Base-by-base conservation (phyloP, 2,888 invertebrate genomes). In the Parnassius glacialis region DNA sequence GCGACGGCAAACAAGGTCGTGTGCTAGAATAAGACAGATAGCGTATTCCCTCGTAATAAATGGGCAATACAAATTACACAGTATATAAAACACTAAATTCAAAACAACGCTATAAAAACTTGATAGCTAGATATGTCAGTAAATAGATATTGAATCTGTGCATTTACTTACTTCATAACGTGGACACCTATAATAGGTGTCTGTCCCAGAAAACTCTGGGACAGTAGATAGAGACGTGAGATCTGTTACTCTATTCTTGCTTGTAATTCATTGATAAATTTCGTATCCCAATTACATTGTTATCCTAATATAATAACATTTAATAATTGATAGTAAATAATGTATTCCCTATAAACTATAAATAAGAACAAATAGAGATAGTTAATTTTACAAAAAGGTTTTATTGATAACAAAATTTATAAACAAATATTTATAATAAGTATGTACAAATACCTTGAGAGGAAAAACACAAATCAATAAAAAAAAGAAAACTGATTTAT, bases 1-100 rank as follows among this genome's bases (percentile, higher is more conserved):
- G 10, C 53, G 34, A 34, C 34, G 34, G 34, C 57, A 50, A 59
- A 74, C 87, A 88, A 88, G 86, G 88, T 86, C 86, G 83, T 78
- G 77, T 80, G 80, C 80, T 80, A 74, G 62, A 55, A 52, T 53
- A 53, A 57, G 62, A 62, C 53, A 52, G 59, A 56, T 61, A 61
- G 43, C 51, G 43, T 43, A 48, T 47, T 60, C 59, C 54, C 54
- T 47, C 47, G n/a, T 48, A 50, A 54, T 50, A 54, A 60, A 53
- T 52, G 54, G n/a, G 25, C 54, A 54, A 45, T 52, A 41, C 47
- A 53, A 59, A 47, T 53, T 53, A 53, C 48, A 47, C 42, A 16
- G 45, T 44, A 20, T 42, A 34, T 52, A 52, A 9, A 13, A 13
- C 57, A 9, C 41, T 50, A 13, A 45, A 45, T 45, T 45, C 7